Percentiles rank a stretch among this genome's conserved stretches.
These are phyloP conservation scores for Porites evermanni DNA, from an alignment of 92 coral and sea anemone species.

Conservation along the genomic window DNA sequence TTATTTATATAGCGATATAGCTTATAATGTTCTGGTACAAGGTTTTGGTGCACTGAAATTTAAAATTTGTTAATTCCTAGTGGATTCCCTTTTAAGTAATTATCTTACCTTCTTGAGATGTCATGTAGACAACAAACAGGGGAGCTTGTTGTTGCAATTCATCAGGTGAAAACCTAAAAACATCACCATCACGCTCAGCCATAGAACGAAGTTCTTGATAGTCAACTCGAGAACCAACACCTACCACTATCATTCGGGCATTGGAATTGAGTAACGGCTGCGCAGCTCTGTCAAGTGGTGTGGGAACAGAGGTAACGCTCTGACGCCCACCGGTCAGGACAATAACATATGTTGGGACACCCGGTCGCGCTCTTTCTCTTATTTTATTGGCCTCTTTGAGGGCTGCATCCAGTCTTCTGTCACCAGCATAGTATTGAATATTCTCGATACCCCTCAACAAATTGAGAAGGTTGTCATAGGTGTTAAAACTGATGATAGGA, in stretches of 20 bases:
- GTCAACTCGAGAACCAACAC: constrained; percentile 73
- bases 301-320: constrained; percentile 38
- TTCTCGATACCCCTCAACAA: constrained; percentile 63
- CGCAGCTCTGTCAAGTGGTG: constrained; percentile 63
- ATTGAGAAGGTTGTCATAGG: constrained; percentile 57
- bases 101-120: constrained; percentile 52
- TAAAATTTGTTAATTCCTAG: too few species aligned
- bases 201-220: constrained; percentile 55
- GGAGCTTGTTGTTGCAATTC: constrained; percentile 34
- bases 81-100: not conserved
- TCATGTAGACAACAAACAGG: constrained; percentile 44
- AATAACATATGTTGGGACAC: constrained; percentile 55
- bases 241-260: constrained; percentile 78
- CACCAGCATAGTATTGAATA: constrained; percentile 68
- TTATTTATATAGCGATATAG: too few species aligned
- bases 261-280: constrained; percentile 67
- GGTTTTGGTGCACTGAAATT: too few species aligned
- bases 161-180: constrained; percentile 45
- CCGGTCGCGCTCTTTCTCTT: constrained; percentile 29
- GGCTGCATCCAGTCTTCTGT: constrained; percentile 72
- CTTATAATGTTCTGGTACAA: too few species aligned
- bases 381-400: constrained; percentile 59
- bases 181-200: constrained; percentile 46
- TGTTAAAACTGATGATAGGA: constrained; percentile 59
- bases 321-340: constrained; percentile 78